Evolutionary conservation across 2,797 vertebrate genomes (phyloP).

Genomic region (Pteropus rufus): DNA sequence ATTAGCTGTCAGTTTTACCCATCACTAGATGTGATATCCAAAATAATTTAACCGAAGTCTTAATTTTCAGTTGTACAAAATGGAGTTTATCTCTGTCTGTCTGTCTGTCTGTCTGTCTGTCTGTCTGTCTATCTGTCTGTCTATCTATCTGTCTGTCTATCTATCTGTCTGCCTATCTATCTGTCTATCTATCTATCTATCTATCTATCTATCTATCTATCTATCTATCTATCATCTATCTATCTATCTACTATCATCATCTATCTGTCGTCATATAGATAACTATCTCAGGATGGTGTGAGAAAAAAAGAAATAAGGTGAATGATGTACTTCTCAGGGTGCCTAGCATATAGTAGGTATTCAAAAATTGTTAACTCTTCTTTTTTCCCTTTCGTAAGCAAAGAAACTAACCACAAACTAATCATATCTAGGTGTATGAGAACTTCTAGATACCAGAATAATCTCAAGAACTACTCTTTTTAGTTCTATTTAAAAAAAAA

Average conservation of each 20-base stretch:
- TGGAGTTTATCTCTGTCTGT: not conserved
- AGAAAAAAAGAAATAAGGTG: not conserved
- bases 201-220: not conserved
- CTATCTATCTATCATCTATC: too few species aligned
- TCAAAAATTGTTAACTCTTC: not conserved
- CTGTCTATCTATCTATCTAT: not conserved
- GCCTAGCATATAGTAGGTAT: not conserved
- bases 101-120: not conserved
- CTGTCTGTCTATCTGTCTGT: not conserved
- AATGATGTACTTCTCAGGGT: not conserved
- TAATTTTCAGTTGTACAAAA: not conserved
- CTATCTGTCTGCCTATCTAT: not conserved
- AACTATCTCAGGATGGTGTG: not conserved
- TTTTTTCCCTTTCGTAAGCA: not conserved
- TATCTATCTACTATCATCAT: not conserved
- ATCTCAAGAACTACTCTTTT: constrained; percentile 28
- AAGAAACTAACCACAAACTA: not conserved
- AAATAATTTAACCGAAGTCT: not conserved
- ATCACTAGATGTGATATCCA: not conserved
- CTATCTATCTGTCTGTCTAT: not conserved
- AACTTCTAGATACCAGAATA: not conserved
- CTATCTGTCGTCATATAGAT: not conserved
- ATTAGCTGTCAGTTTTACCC: not conserved
- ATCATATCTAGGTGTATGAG: not conserved
- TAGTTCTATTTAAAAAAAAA: not conserved